Conservation (phyloP, 1,140 invertebrate species). For the Ditylenchus dipsaci region DNA sequence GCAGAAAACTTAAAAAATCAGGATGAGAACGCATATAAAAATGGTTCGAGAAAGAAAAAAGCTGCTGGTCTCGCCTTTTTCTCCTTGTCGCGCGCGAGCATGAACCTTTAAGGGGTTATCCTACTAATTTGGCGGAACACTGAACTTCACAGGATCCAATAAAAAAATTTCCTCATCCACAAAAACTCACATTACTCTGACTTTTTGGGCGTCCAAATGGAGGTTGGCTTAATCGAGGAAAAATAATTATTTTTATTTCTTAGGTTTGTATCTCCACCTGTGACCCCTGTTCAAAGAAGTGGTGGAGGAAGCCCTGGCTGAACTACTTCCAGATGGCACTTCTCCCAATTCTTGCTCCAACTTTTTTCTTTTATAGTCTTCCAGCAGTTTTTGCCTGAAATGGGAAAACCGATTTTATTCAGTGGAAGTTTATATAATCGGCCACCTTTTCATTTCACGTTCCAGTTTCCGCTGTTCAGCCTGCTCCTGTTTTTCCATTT, state of each 20-base stretch:
- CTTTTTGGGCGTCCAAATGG: slow-evolving; percentile 58
- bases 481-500: slow-evolving; percentile 82
- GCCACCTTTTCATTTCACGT: slow-evolving; percentile 48
- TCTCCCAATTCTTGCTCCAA: slow-evolving; percentile 53
- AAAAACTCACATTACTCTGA: slow-evolving; percentile 48
- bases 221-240: background rate
- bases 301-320: slow-evolving; percentile 35
- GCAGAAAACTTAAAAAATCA: too few relatives aligned
- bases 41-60: too few relatives aligned
- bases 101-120: too few relatives aligned
- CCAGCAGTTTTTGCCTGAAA: slow-evolving; percentile 53
- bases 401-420: slow-evolving; percentile 11
- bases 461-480: slow-evolving; percentile 82
- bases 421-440: background rate
- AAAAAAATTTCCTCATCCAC: too few relatives aligned
- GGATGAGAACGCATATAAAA: too few relatives aligned
- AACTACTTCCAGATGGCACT: slow-evolving; percentile 40
- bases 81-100: too few relatives aligned
- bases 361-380: slow-evolving; percentile 58
- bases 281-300: slow-evolving; percentile 51
- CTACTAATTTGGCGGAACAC: too few relatives aligned
- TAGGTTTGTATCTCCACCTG: slow-evolving; percentile 11
- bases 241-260: background rate
- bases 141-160: too few relatives aligned
- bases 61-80: too few relatives aligned